phyloP scores from a whole-genome alignment of 2,113 vertebrate genomes.

The Tragelaphus imberbis region DNA sequence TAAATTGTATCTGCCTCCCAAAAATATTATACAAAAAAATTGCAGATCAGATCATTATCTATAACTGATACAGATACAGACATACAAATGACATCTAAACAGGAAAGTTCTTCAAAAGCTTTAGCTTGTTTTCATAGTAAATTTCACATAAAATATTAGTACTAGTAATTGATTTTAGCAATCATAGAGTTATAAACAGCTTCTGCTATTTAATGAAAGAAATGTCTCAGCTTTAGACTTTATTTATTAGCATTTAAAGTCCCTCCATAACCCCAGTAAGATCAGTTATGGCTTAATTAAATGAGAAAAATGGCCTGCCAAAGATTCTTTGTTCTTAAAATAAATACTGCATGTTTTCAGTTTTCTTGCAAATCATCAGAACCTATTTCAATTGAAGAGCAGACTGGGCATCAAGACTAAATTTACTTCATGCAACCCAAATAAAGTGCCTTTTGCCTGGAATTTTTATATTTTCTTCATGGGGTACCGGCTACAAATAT shows the following conservation, averaged over 20 bases:
- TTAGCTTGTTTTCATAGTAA: slow-evolving; percentile 75
- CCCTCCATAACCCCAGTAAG: slow-evolving; percentile 67
- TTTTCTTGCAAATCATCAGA: slow-evolving; percentile 60
- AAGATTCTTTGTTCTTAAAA: slow-evolving; percentile 70
- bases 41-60: slow-evolving; percentile 65
- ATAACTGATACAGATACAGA: slow-evolving; percentile 64
- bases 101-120: slow-evolving; percentile 75
- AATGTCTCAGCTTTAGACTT: slow-evolving; percentile 73
- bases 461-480: slow-evolving; percentile 18
- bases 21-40: slow-evolving; percentile 73
- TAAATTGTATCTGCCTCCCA: slow-evolving; percentile 69
- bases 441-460: slow-evolving; percentile 42
- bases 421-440: neutral
- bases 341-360: slow-evolving; percentile 56
- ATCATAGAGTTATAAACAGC: slow-evolving; percentile 82
- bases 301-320: slow-evolving; percentile 75
- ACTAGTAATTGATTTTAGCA: slow-evolving; percentile 83
- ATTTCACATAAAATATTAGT: slow-evolving; percentile 76
- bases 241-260: slow-evolving; percentile 81
- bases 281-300: slow-evolving; percentile 80
- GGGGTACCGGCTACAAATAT: slow-evolving; percentile 44
- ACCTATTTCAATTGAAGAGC: slow-evolving; percentile 37
- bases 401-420: neutral
- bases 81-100: slow-evolving; percentile 70
- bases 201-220: slow-evolving; percentile 78